These are phyloP conservation scores for Cettia cetti DNA, from an alignment of 2,113 vertebrate species.

Conservation along the genomic window DNA sequence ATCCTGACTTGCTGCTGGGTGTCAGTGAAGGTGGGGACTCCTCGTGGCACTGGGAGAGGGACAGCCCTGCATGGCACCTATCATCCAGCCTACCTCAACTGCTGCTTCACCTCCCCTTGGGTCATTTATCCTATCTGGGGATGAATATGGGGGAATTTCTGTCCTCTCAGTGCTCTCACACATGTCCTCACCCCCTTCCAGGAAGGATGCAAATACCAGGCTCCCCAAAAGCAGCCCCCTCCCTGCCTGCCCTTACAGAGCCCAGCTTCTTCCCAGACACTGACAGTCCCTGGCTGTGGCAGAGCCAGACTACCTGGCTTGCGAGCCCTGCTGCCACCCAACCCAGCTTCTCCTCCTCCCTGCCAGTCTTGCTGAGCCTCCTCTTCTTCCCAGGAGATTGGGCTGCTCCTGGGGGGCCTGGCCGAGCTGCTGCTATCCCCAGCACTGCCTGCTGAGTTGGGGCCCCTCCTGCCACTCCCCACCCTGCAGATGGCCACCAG, in stretches of 20 bases:
- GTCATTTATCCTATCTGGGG: background rate
- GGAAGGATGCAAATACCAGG: background rate
- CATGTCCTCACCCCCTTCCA: background rate
- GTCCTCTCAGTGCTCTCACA: background rate
- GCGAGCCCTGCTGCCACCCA: background rate
- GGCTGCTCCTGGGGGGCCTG: constrained; percentile 77
- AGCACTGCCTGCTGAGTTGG: background rate
- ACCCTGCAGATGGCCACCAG: constrained; percentile 69
- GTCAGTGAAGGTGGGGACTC: constrained; percentile 80
- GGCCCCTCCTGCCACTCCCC: constrained; percentile 40
- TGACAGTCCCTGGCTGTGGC: background rate
- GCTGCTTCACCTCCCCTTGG: background rate
- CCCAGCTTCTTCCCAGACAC: background rate
- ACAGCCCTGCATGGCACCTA: accelerated
- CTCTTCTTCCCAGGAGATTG: constrained; percentile 69
- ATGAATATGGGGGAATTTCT: background rate
- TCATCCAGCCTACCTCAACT: background rate
- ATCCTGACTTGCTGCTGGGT: constrained; percentile 93
- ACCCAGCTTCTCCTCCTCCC: background rate
- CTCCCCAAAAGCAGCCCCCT: background rate
- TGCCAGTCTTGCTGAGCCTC: background rate
- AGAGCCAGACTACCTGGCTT: background rate
- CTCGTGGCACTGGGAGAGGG: background rate
- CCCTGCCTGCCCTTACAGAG: background rate
- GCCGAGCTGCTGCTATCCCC: constrained; percentile 71